phyloP scores from a whole-genome alignment of 2,113 vertebrate species.

The Notarius quadriscutis region DNA sequence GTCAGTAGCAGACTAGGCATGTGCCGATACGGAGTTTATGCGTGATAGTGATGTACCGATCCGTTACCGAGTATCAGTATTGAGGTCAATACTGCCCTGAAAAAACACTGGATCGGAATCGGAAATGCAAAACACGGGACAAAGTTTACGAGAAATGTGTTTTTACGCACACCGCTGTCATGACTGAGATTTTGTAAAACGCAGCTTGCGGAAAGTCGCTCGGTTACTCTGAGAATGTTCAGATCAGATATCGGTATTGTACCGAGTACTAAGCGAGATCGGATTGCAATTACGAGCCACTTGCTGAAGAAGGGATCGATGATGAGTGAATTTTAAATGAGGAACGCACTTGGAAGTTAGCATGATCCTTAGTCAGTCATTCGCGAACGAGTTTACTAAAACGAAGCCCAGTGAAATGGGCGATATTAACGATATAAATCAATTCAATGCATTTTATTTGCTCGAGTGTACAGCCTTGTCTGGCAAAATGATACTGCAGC shows the following conservation, averaged over 20 bases:
- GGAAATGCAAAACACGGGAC: neutral
- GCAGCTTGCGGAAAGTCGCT: neutral
- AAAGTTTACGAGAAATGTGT: neutral
- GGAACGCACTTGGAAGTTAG: neutral
- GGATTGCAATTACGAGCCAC: neutral
- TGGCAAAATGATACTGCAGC: neutral
- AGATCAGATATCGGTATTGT: neutral
- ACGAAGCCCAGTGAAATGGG: neutral
- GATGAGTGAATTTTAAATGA: neutral
- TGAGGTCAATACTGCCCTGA: conserved; percentile 20
- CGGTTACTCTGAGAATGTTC: neutral
- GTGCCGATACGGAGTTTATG: conserved; percentile 5
- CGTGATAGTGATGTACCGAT: neutral
- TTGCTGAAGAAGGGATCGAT: neutral
- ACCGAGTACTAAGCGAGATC: neutral
- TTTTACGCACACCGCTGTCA: neutral
- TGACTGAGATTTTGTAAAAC: neutral
- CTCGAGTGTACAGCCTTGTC: neutral
- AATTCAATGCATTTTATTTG: neutral
- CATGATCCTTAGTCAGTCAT: neutral
- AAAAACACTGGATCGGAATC: conserved; percentile 15
- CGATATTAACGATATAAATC: neutral
- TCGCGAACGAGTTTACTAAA: neutral
- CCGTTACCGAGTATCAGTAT: neutral
- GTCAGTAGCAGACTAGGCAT: conserved; percentile 24